phyloP scores from a whole-genome alignment of 2,888 invertebrate genomes.

The Tetanocera ferruginea region DNA sequence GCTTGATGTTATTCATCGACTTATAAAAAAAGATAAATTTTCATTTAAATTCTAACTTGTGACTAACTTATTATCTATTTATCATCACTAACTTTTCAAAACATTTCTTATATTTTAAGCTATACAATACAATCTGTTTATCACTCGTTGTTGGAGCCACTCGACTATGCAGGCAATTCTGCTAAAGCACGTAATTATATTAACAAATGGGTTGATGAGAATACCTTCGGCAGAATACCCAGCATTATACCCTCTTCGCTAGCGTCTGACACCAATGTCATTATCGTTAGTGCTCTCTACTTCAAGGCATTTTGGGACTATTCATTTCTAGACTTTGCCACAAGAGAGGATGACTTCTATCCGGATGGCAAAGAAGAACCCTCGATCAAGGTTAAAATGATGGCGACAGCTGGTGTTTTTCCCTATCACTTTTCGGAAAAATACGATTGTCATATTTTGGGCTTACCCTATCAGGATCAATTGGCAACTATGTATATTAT shows the following conservation, averaged over 20 bases:
- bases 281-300: slow-evolving; percentile 77
- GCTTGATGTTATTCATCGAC: too few species aligned
- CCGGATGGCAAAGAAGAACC: slow-evolving; percentile 69
- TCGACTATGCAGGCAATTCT: slow-evolving; percentile 71
- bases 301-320: slow-evolving; percentile 76
- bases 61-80: background rate
- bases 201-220: slow-evolving; percentile 74
- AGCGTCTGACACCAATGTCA: slow-evolving; percentile 71
- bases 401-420: slow-evolving; percentile 75
- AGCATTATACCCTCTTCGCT: slow-evolving; percentile 72
- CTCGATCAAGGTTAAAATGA: slow-evolving; percentile 72
- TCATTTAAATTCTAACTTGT: too few species aligned
- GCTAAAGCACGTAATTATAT: slow-evolving; percentile 69
- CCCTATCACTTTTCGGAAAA: slow-evolving; percentile 71
- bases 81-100: too few species aligned
- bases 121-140: slow-evolving; percentile 71
- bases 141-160: slow-evolving; percentile 71
- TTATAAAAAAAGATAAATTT: too few species aligned
- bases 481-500: slow-evolving; percentile 77
- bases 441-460: slow-evolving; percentile 74
- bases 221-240: slow-evolving; percentile 74
- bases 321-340: slow-evolving; percentile 73
- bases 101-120: slow-evolving; percentile 49
- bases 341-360: slow-evolving; percentile 71
- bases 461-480: slow-evolving; percentile 77